Evolutionary conservation across 2,888 invertebrate species (phyloP), one percentile per base, ranked within the genome.

Genomic region (Lycaena phlaeas): DNA sequence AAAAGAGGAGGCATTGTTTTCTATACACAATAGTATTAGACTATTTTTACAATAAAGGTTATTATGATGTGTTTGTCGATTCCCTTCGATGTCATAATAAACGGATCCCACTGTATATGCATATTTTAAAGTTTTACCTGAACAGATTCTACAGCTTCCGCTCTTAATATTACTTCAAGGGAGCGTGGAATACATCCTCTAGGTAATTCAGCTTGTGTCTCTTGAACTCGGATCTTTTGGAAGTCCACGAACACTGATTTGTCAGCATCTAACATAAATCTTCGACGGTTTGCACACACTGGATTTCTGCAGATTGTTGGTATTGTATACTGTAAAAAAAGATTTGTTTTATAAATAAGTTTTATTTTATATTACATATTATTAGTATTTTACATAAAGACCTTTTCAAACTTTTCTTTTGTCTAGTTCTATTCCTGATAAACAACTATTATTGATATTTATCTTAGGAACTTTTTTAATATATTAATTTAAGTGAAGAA

Each of bases 241-340:
- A 99, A 99, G 77, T 99, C 99, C 1, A 98, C 93, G 76, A 99
- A 99, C 14, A 90, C 81, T 0, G 97, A 97, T 67, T 96, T 96
- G 72, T 97, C 95, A 4, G 96, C 90, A 60, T 98, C 95, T 47
- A 99, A 75, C 86, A 92, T 88, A 68, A 99, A 99, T 18, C 95
- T 87, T 1, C 92, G 87, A 9, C 98, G 88, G 70, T 99, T 99
- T 40, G 90, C 92, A 68, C 99, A 99, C 1, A 96, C 95, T 1
- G 97, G 96, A 85, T 99, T 99, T 3, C 94, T 88, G 64, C 99
- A 99, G 59, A 98, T 96, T 2, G 96, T 92, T 28, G 99, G 99
- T 79, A 96, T 91, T 40, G 95, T 95, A 59, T 91, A 96, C 90
- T 92, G 68, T n/a, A 76, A 74, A 27, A 29, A 15, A 36, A 11